Percentiles rank a stretch among this genome's conserved stretches.
These are phyloP conservation scores for Tethya wilhelma DNA, from an alignment of 37 sponge, comb jelly and placozoan genomes.

Conservation along the genomic window DNA sequence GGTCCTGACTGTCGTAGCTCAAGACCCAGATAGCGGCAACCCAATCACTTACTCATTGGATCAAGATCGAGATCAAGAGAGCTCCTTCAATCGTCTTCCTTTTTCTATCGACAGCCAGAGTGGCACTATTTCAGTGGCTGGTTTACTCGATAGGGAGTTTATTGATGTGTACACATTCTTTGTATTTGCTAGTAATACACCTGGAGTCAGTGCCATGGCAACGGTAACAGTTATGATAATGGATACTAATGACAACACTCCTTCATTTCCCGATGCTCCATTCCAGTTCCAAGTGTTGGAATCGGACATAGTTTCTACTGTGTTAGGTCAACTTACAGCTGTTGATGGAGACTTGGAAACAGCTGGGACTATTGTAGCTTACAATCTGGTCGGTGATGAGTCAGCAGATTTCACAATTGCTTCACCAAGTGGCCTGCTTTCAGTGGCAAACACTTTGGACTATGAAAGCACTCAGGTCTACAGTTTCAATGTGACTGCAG, in stretches of 20 bases:
- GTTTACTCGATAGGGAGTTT: constrained; percentile 34
- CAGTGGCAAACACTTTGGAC: constrained; percentile 21
- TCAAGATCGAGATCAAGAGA: not conserved
- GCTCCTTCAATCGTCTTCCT: constrained; percentile 2
- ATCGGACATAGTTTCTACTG: constrained; percentile 9
- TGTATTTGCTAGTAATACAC: constrained; percentile 50
- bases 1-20: constrained; percentile 12
- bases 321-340: constrained; percentile 50
- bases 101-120: constrained; percentile 22
- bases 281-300: constrained; percentile 23
- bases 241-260: constrained; percentile 66
- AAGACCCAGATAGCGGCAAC: constrained; percentile 42
- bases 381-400: constrained; percentile 5
- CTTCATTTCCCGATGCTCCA: constrained; percentile 56
- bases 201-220: constrained; percentile 57
- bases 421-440: constrained; percentile 32
- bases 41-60: constrained; percentile 41
- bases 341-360: constrained; percentile 54
- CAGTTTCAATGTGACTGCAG: constrained; percentile 22
- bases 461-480: constrained; percentile 29
- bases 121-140: constrained; percentile 29
- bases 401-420: constrained; percentile 29
- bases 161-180: constrained; percentile 35
- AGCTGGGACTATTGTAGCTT: constrained; percentile 22
- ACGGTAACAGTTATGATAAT: constrained; percentile 31